Percentiles rank a stretch among this genome's conserved stretches.
Evolutionary conservation across 1,140 invertebrate genomes (phyloP).

Genomic region (Diachasmimorpha longicaudata): DNA sequence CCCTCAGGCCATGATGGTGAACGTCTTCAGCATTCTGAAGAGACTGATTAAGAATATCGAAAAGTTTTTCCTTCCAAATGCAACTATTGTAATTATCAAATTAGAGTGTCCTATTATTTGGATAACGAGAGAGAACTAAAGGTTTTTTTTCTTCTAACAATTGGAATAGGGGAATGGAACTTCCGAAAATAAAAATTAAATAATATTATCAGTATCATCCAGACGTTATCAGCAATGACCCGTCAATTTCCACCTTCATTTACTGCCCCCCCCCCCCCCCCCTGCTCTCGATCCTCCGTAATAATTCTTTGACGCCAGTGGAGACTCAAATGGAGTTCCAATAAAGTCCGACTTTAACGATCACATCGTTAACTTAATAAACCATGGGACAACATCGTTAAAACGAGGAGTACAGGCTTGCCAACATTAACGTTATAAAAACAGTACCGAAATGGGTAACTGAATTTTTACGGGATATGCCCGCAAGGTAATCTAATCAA

Average conservation of each 20-base stretch:
- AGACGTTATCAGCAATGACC: neutral
- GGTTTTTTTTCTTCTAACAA: too few relatives aligned
- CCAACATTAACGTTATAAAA: neutral
- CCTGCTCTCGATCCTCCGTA: neutral
- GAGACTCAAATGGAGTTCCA: constrained; percentile 44
- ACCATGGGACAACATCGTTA: constrained; percentile 48
- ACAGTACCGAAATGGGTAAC: neutral
- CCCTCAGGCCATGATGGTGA: too few relatives aligned
- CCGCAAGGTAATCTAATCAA: neutral
- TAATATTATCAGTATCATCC: constrained; percentile 24
- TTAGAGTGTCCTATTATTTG: too few relatives aligned
- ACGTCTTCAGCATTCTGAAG: too few relatives aligned
- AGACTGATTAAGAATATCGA: too few relatives aligned
- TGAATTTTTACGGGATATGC: neutral
- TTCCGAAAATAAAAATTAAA: neutral
- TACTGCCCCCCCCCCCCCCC: neutral
- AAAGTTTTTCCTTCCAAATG: too few relatives aligned
- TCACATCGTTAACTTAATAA: constrained; percentile 56
- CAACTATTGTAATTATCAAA: neutral
- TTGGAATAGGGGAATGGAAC: too few relatives aligned
- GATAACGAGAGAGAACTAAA: too few relatives aligned
- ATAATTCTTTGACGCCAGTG: constrained; percentile 21
- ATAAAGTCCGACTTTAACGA: constrained; percentile 55
- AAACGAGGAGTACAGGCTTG: constrained; percentile 36
- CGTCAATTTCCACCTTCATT: neutral